Evolutionary conservation across 1,140 invertebrate species (phyloP).

Genomic region (Wasmannia auropunctata): DNA sequence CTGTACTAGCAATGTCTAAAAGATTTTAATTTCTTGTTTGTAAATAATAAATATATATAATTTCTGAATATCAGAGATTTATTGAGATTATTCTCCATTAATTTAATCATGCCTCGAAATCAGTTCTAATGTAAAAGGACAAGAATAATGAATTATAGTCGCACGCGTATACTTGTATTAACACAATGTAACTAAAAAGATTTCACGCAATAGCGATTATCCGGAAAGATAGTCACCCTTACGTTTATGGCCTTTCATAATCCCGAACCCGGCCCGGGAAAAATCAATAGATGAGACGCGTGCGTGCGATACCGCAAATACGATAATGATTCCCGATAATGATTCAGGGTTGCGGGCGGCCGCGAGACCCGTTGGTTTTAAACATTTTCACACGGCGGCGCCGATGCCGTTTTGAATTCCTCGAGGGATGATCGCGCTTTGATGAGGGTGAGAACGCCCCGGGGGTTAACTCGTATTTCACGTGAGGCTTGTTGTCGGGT

Average conservation of each 20-base stretch:
- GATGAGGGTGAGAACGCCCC: slow-evolving; percentile 80
- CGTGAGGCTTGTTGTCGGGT: slow-evolving; percentile 80
- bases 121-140: background rate
- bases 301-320: slow-evolving; percentile 11
- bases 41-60: background rate
- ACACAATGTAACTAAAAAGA: background rate
- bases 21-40: background rate
- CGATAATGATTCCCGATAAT: slow-evolving; percentile 69
- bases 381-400: slow-evolving; percentile 77
- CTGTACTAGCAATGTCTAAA: background rate
- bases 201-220: slow-evolving; percentile 29
- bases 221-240: slow-evolving; percentile 16
- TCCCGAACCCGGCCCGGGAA: background rate
- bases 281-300: slow-evolving; percentile 31
- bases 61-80: background rate
- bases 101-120: background rate
- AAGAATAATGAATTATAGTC: background rate
- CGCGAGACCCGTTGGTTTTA: slow-evolving; percentile 74
- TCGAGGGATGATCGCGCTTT: slow-evolving; percentile 82
- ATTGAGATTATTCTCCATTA: background rate
- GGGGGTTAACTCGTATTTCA: slow-evolving; percentile 83
- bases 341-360: slow-evolving; percentile 28
- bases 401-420: slow-evolving; percentile 80
- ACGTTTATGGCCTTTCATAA: background rate
- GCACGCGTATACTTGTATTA: background rate